Percentiles rank a stretch among this genome's conserved stretches.
phyloP scores from a whole-genome alignment of 2,888 invertebrate genomes.

The Nephrotoma flavescens region DNA sequence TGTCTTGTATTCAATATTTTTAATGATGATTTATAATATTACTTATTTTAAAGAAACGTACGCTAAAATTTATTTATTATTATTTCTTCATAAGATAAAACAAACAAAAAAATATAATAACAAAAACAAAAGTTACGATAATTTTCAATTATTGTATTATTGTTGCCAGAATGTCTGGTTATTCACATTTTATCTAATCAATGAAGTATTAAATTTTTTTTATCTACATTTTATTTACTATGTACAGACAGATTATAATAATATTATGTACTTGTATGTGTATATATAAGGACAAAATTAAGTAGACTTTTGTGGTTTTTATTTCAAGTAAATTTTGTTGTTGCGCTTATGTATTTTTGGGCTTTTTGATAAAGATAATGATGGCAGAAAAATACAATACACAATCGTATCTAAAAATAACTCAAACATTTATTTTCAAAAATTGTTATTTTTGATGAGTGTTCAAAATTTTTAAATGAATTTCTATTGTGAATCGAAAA shows the following conservation, averaged over 20 bases:
- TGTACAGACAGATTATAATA: not conserved
- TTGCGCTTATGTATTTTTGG: not conserved
- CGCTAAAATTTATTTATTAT: not conserved
- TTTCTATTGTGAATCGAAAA: not conserved
- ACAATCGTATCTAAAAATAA: not conserved
- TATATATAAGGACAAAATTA: not conserved
- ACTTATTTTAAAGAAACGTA: not conserved
- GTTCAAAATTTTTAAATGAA: not conserved
- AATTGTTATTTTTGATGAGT: not conserved
- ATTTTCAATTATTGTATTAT: not conserved
- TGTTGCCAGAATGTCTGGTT: not conserved
- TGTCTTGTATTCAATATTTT: not conserved
- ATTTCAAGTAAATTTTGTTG: not conserved
- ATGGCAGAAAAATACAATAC: not conserved
- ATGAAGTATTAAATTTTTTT: not conserved
- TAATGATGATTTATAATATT: not conserved
- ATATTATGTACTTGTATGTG: not conserved
- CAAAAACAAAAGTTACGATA: not conserved
- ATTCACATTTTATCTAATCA: not conserved
- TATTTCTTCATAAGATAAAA: not conserved
- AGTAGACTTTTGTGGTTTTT: not conserved
- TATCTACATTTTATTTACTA: not conserved
- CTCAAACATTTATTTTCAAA: not conserved
- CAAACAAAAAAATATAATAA: not conserved
- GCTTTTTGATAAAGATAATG: not conserved